Conservation (phyloP, 2,113 vertebrate species). For the Nannospalax galili region DNA sequence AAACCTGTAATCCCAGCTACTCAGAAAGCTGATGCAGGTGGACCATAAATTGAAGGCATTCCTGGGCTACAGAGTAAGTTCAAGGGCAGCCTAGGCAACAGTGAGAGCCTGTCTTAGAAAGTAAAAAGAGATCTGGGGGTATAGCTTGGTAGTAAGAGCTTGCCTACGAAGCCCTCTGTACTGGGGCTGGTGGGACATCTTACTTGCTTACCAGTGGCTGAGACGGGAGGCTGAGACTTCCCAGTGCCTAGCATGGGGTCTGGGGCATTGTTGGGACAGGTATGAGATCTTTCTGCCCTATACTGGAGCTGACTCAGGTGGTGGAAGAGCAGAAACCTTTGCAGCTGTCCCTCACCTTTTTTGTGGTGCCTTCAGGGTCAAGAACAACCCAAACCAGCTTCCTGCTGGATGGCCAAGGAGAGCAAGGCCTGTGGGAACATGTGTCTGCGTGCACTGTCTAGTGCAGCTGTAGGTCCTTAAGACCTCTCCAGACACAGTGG, state of each 20-base stretch:
- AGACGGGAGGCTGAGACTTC: background rate
- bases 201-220: background rate
- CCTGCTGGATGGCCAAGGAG: background rate
- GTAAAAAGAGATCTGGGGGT: background rate
- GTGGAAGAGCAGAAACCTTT: background rate
- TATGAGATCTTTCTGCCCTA: background rate
- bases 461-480: accelerated
- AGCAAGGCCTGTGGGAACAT: accelerated
- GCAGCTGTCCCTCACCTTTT: accelerated
- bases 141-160: background rate
- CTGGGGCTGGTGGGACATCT: background rate
- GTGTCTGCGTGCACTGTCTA: accelerated
- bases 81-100: background rate
- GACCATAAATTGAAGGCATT: background rate
- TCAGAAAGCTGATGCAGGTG: background rate
- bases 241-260: background rate
- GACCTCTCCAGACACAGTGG: background rate
- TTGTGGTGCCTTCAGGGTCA: background rate
- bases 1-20: background rate
- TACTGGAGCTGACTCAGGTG: background rate
- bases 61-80: background rate
- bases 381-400: background rate
- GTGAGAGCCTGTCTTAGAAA: background rate
- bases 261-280: background rate
- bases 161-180: too few relatives aligned